Evolutionary conservation across 2,888 invertebrate genomes (phyloP).

Genomic region (Sicus ferrugineus): DNA sequence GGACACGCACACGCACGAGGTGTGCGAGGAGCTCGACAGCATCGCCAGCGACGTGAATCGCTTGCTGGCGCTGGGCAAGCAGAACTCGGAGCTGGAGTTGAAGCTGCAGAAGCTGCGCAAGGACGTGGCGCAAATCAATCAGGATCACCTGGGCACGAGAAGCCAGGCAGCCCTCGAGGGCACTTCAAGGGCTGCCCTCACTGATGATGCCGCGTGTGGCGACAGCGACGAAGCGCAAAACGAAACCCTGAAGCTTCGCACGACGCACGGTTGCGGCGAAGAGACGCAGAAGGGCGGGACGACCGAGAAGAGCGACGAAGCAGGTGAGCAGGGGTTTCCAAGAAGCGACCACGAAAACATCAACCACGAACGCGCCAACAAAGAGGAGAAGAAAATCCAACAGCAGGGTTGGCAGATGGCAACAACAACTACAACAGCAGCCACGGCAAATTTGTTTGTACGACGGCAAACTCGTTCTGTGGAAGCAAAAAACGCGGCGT

Average conservation of each 20-base stretch:
- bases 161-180: conserved; percentile 11
- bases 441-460: not conserved
- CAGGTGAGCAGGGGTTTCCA: conserved; percentile 22
- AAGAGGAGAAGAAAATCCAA: conserved; percentile 24
- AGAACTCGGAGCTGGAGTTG: conserved; percentile 56
- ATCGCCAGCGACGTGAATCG: conserved; percentile 62
- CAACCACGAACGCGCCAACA: conserved; percentile 1
- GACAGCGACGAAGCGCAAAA: conserved; percentile 20
- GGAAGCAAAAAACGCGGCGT: not conserved
- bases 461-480: not conserved
- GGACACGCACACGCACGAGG: conserved; percentile 49
- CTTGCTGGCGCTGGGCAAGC: conserved; percentile 53
- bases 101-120: conserved; percentile 58
- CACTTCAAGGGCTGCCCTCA: too few species aligned
- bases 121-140: conserved; percentile 60
- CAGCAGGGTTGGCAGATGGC: conserved; percentile 18
- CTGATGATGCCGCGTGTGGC: conserved; percentile 11
- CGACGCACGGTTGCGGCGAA: not conserved
- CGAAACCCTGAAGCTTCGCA: conserved; percentile 19
- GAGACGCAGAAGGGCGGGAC: not conserved
- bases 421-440: conserved; percentile 2
- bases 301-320: conserved; percentile 14
- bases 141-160: conserved; percentile 52
- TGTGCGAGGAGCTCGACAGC: conserved; percentile 57
- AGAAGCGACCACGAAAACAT: conserved; percentile 19